These are phyloP conservation scores for Acanthisitta chloris DNA, from an alignment of 2,113 vertebrate species.

Conservation along the genomic window DNA sequence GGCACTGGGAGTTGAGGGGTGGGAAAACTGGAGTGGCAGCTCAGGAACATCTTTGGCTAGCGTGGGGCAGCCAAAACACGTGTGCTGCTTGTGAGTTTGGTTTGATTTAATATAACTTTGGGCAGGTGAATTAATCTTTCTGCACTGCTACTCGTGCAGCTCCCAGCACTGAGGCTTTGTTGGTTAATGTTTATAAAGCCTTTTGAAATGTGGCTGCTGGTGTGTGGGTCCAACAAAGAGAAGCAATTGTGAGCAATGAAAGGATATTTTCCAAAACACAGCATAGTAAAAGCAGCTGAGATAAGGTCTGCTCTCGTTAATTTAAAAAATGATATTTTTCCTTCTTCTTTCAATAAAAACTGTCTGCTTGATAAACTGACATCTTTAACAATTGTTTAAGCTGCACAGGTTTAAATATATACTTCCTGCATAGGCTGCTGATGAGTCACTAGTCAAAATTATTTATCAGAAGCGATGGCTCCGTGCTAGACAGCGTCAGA, in stretches of 20 bases:
- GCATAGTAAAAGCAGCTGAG: background rate
- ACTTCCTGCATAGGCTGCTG: conserved; percentile 59
- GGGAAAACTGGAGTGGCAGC: background rate
- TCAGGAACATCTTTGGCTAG: fast-evolving
- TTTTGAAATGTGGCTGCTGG: conserved; percentile 31
- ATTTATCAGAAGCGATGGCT: conserved; percentile 63
- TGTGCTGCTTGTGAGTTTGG: fast-evolving
- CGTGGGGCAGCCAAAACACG: fast-evolving
- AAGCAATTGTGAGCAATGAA: background rate
- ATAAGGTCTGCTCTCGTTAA: conserved; percentile 58
- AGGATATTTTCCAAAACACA: background rate
- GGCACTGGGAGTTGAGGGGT: fast-evolving
- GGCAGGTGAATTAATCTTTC: background rate
- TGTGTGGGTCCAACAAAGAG: conserved; percentile 5
- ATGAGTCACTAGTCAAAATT: conserved; percentile 71
- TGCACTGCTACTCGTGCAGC: background rate
- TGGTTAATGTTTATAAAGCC: conserved; percentile 8
- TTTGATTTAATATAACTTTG: background rate
- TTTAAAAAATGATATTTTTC: conserved; percentile 58
- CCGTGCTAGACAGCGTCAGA: conserved; percentile 10
- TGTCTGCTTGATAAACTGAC: conserved; percentile 49
- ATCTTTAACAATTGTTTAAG: conserved; percentile 64
- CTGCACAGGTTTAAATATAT: conserved; percentile 32
- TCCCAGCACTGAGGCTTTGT: background rate
- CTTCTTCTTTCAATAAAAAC: conserved; percentile 43